Percentiles rank a stretch among this genome's conserved stretches.
Evolutionary conservation across 2,888 invertebrate genomes (phyloP).

Genomic region (Nesidiocoris tenuis): DNA sequence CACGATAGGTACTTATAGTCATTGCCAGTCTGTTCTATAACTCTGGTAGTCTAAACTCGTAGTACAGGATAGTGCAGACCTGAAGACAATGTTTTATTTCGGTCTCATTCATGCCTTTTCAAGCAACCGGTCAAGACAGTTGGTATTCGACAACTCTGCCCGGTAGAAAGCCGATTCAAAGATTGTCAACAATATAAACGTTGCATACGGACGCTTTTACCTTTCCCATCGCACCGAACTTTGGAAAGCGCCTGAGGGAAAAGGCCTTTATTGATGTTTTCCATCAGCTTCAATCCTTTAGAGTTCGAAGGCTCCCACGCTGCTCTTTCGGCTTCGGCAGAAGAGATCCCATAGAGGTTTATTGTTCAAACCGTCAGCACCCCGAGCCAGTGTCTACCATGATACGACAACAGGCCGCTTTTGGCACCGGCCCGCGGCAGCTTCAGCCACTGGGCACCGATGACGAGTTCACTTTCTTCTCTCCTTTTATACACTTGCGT

Average conservation of each 20-base stretch:
- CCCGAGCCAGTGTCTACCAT: background rate
- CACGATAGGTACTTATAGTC: too few species aligned
- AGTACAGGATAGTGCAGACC: too few species aligned
- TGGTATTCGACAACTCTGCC: too few species aligned
- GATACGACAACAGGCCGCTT: background rate
- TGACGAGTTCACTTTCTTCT: background rate
- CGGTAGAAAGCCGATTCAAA: background rate
- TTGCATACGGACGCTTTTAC: background rate
- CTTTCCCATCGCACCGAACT: background rate
- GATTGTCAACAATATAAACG: background rate
- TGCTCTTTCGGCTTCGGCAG: background rate
- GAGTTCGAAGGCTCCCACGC: background rate
- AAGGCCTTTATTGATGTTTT: background rate
- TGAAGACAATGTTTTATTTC: too few species aligned
- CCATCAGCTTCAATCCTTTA: background rate
- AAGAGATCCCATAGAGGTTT: background rate
- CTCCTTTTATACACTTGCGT: too few species aligned
- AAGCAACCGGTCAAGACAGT: too few species aligned
- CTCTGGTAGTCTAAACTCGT: too few species aligned
- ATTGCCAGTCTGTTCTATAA: too few species aligned
- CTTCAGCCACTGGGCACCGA: too few species aligned
- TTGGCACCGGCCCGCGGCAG: too few species aligned
- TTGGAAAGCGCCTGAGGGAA: background rate
- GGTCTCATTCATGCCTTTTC: too few species aligned
- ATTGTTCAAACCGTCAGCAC: background rate